Percentiles rank a stretch among this genome's conserved stretches.
Evolutionary conservation across 1,140 invertebrate species (phyloP).

Genomic region (honey bee (Apis mellifera)): Amel_HAv3.1 CM009934.2:6471001-6471500

Average conservation of each 20-base stretch:
- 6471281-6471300: slow-evolving; percentile 92
- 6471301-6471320: slow-evolving; percentile 81
- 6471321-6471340: slow-evolving; percentile 81
- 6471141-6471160: slow-evolving; percentile 82
- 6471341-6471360: slow-evolving; percentile 93
- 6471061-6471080: slow-evolving; percentile 75
- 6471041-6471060: slow-evolving; percentile 62
- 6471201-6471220: slow-evolving; percentile 92
- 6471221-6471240: slow-evolving; percentile 90
- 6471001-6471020: slow-evolving; percentile 78
- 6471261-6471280: slow-evolving; percentile 95
- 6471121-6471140: slow-evolving; percentile 81
- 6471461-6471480: slow-evolving; percentile 78
- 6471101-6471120: slow-evolving; percentile 74
- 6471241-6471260: slow-evolving; percentile 90
- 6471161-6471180: slow-evolving; percentile 85
- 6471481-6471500: slow-evolving; percentile 92
- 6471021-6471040: slow-evolving; percentile 48
- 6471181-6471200: slow-evolving; percentile 92
- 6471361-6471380: slow-evolving; percentile 88
- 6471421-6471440: slow-evolving; percentile 82
- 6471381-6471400: slow-evolving; percentile 84
- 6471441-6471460: slow-evolving; percentile 77
- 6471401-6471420: slow-evolving; percentile 89
- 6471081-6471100: slow-evolving; percentile 68